Evolutionary conservation across 1,140 invertebrate species (phyloP).

Genomic region (Pissodes strobi): DNA sequence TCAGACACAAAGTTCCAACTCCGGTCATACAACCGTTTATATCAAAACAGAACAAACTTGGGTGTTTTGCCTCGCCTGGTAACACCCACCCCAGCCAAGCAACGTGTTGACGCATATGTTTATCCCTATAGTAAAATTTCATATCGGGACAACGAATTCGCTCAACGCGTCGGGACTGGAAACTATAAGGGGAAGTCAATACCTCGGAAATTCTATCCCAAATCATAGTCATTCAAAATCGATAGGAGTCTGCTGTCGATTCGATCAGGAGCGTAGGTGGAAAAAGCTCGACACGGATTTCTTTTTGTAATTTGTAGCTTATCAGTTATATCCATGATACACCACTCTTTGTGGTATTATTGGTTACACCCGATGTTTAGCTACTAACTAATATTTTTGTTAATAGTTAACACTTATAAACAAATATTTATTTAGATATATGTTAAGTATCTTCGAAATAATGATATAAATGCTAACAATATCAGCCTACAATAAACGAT

Average conservation of each 20-base stretch:
- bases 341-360: too few species aligned
- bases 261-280: constrained; percentile 14
- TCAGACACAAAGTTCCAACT: not conserved
- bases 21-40: constrained; percentile 4
- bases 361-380: too few species aligned
- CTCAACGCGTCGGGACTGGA: constrained; percentile 23
- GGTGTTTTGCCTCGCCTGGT: constrained; percentile 5
- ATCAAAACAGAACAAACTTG: constrained; percentile 9
- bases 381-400: too few species aligned
- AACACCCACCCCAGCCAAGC: constrained; percentile 15
- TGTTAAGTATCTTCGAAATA: too few species aligned
- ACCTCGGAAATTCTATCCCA: constrained; percentile 34
- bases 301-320: too few species aligned
- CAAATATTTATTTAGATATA: too few species aligned
- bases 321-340: too few species aligned
- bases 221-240: constrained; percentile 36
- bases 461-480: too few species aligned
- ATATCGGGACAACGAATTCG: constrained; percentile 30
- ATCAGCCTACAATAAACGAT: too few species aligned
- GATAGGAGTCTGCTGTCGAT: constrained; percentile 29
- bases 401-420: too few species aligned
- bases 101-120: constrained; percentile 33
- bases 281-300: not conserved
- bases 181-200: constrained; percentile 36
- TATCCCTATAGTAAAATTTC: constrained; percentile 29